Percentiles rank a stretch among this genome's conserved stretches.
Evolutionary conservation across 2,113 vertebrate genomes (phyloP).

Genomic region (Osmerus mordax): DNA sequence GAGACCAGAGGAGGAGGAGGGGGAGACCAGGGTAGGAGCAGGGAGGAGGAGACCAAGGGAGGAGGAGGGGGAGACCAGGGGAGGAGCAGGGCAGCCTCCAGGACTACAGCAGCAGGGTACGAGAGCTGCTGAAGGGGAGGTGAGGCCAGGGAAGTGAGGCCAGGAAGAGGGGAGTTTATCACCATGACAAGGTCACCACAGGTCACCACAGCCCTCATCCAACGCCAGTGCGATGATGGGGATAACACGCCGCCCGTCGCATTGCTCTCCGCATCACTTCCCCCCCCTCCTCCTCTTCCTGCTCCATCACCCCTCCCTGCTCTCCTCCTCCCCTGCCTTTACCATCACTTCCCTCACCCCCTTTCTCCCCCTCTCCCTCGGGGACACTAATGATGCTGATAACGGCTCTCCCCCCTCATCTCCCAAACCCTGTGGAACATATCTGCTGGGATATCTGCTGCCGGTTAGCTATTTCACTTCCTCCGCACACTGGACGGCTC

Average conservation of each 20-base stretch:
- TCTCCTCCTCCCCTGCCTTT: slow-evolving; percentile 20
- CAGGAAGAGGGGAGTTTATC: slow-evolving; percentile 25
- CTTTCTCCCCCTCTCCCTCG: not conserved
- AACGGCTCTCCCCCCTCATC: slow-evolving; percentile 48
- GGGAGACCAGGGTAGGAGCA: slow-evolving; percentile 14
- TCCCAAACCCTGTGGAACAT: not conserved
- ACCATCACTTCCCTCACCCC: slow-evolving; percentile 27
- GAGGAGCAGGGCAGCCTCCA: no score
- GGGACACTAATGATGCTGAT: slow-evolving; percentile 43
- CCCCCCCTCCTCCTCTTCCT: not conserved
- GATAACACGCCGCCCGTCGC: slow-evolving; percentile 27
- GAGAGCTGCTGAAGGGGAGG: no score
- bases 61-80: no score
- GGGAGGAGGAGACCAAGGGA: not conserved
- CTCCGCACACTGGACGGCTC: no score
- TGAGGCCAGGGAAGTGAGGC: no score
- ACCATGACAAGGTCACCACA: slow-evolving; percentile 27
- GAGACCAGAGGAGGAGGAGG: not conserved
- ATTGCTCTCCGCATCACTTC: not conserved
- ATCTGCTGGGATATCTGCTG: no score
- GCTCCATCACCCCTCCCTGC: not conserved
- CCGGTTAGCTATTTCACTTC: no score
- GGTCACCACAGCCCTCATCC: slow-evolving; percentile 9
- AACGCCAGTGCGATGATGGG: slow-evolving; percentile 25
- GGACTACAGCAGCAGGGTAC: no score